Conservation (phyloP, 2,113 vertebrate genomes). For the Porphyrio hochstetteri region DNA sequence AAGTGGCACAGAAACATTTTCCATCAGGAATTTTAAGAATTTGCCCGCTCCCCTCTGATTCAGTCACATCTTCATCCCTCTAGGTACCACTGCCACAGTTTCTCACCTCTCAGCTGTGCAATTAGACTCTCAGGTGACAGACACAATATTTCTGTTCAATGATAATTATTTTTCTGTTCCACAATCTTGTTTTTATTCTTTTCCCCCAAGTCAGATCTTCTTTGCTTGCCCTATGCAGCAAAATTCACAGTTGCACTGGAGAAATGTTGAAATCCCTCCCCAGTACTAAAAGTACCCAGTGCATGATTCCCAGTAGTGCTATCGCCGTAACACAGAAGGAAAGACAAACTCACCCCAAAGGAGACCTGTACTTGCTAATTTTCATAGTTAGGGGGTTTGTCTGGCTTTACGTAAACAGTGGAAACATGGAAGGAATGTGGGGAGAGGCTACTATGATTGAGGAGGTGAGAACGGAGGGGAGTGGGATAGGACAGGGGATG, state of each 20-base stretch:
- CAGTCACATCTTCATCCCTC: background rate
- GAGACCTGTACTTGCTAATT: background rate
- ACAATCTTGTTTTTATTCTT: background rate
- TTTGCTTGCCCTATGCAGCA: background rate
- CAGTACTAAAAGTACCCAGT: background rate
- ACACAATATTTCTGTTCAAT: background rate
- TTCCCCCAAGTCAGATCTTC: background rate
- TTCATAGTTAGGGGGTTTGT: background rate
- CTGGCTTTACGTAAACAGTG: background rate
- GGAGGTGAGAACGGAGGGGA: background rate
- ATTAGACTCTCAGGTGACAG: background rate
- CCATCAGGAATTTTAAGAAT: background rate
- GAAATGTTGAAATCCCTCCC: background rate
- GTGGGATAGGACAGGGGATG: background rate
- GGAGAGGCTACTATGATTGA: background rate
- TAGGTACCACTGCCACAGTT: background rate
- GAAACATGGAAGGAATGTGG: background rate
- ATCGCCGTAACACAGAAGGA: background rate
- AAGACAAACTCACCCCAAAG: background rate
- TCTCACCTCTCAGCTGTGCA: background rate
- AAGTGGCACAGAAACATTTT: background rate
- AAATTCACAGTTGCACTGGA: background rate
- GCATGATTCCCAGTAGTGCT: background rate
- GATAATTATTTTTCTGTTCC: background rate
- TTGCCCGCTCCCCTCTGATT: background rate